Conservation (phyloP, 2,113 vertebrate genomes). For the Silurus asotus region DNA sequence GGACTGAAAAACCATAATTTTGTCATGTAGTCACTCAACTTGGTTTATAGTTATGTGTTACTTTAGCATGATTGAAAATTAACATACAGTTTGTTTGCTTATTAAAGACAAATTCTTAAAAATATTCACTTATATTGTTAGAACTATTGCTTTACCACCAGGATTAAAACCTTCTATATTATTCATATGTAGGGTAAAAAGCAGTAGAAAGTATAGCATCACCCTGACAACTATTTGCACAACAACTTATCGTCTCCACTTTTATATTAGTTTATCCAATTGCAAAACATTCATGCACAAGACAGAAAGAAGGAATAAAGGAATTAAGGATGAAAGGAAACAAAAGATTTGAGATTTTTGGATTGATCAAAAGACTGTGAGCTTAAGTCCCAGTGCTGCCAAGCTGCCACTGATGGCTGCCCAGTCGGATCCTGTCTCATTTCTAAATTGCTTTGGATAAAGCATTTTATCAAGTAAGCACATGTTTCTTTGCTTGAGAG, state of each 20-base stretch:
- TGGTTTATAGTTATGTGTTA: neutral
- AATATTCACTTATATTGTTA: neutral
- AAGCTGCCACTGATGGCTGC: neutral
- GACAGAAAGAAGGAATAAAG: neutral
- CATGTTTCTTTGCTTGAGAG: neutral
- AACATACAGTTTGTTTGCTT: neutral
- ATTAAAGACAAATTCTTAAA: neutral
- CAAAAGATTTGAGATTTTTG: neutral
- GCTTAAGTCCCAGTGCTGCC: neutral
- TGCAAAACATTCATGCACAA: neutral
- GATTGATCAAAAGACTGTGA: neutral
- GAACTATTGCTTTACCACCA: neutral
- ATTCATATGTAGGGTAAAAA: conserved; percentile 11
- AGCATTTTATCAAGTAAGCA: neutral
- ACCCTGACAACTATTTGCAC: too few species aligned
- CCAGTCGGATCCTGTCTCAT: neutral
- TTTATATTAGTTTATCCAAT: neutral
- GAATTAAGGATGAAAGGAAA: neutral
- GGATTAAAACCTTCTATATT: neutral
- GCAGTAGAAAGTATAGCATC: neutral
- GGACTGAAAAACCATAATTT: neutral
- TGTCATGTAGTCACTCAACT: neutral
- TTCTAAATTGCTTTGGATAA: neutral
- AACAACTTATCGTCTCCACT: neutral
- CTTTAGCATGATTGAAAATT: neutral